Evolutionary conservation across 2,113 vertebrate species (phyloP).

Genomic region (Anhinga rufa): DNA sequence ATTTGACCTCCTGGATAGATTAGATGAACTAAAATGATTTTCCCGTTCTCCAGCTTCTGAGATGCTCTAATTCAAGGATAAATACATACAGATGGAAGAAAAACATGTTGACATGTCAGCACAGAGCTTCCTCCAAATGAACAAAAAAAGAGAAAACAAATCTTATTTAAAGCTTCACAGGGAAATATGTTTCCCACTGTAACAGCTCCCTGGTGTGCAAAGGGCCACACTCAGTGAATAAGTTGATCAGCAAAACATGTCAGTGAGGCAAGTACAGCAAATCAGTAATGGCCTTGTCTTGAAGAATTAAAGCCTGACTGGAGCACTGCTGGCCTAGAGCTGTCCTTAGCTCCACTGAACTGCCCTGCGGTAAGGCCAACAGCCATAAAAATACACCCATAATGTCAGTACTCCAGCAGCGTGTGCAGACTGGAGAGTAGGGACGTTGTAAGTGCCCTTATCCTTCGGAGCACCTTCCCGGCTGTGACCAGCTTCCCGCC

Average conservation of each 20-base stretch:
- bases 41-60: not conserved
- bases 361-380: not conserved
- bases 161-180: conserved; percentile 40
- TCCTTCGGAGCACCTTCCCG: not conserved
- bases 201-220: conserved; percentile 19
- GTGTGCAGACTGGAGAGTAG: not conserved
- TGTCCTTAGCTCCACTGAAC: not conserved
- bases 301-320: conserved; percentile 39
- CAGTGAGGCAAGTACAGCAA: conserved; percentile 22
- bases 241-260: conserved; percentile 16
- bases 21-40: not conserved
- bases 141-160: not conserved
- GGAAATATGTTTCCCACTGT: conserved; percentile 36
- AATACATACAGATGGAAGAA: conserved; percentile 33
- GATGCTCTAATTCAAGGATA: not conserved
- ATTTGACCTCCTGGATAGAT: not conserved
- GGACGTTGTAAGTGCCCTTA: not conserved
- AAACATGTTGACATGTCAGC: conserved; percentile 52
- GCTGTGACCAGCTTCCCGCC: not conserved
- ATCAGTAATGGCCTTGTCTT: conserved; percentile 24
- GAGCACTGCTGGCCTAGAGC: not conserved
- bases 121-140: conserved; percentile 15
- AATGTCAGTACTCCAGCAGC: not conserved
- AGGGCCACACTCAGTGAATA: not conserved
- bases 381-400: not conserved